Conservation (phyloP, 2,888 invertebrate species). For the Mythimna loreyi region DNA sequence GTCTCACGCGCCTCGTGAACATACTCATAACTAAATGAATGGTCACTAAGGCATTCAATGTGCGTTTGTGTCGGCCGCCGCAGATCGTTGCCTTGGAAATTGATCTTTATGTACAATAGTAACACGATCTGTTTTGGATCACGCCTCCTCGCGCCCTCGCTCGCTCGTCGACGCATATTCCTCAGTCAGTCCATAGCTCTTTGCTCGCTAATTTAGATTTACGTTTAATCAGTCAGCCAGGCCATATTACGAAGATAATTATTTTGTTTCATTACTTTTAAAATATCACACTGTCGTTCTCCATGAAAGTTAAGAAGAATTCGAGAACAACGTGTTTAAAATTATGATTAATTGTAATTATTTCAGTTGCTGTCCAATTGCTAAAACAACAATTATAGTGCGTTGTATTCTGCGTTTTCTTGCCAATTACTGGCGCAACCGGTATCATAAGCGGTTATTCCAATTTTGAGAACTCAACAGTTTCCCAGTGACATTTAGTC, state of each 20-base stretch:
- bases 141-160: constrained; percentile 1
- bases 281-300: constrained; percentile 3
- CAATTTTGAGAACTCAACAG: background rate
- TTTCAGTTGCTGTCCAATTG: background rate
- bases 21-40: constrained; percentile 50
- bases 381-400: too few species aligned
- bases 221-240: constrained; percentile 48
- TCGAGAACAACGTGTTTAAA: background rate
- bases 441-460: background rate
- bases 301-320: background rate
- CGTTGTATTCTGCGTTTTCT: background rate
- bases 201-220: constrained; percentile 35
- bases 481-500: too few species aligned
- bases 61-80: constrained; percentile 59
- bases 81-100: constrained; percentile 53
- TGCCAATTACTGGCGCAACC: too few species aligned
- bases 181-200: constrained; percentile 39
- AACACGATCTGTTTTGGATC: constrained; percentile 35
- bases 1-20: constrained; percentile 44
- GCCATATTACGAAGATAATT: constrained; percentile 20
- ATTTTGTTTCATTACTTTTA: constrained; percentile 10
- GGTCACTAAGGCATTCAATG: constrained; percentile 68
- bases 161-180: background rate
- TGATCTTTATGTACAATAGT: constrained; percentile 61
- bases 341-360: background rate